Evolutionary conservation across 2,113 vertebrate genomes (phyloP).

Genomic region (Embiotoca jacksoni): DNA sequence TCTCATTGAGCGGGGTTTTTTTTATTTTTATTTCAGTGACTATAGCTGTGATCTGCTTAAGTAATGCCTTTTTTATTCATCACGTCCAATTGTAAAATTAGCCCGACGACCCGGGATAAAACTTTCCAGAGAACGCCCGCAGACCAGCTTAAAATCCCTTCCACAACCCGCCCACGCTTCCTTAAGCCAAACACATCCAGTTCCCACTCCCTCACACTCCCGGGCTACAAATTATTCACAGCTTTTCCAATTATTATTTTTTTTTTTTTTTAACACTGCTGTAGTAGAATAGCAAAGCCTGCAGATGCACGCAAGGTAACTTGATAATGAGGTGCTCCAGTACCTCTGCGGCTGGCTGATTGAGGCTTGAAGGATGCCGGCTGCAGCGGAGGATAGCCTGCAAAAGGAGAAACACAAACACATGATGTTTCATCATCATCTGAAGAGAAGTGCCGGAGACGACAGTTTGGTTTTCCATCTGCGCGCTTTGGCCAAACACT

Average conservation of each 20-base stretch:
- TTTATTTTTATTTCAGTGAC: not conserved
- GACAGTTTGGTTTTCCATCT: constrained; percentile 22
- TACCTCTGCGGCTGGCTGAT: constrained; percentile 71
- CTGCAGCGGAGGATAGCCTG: constrained; percentile 76
- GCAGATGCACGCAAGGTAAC: constrained; percentile 20
- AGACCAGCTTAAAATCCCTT: constrained; percentile 39
- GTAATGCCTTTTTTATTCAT: constrained; percentile 6
- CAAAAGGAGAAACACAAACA: constrained; percentile 31
- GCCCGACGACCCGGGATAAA: constrained; percentile 5
- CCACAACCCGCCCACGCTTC: constrained; percentile 49
- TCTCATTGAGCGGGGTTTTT: too few relatives aligned
- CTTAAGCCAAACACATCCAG: constrained; percentile 64
- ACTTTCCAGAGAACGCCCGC: constrained; percentile 34
- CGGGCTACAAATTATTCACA: constrained; percentile 63
- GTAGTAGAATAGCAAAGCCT: constrained; percentile 28
- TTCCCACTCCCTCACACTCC: constrained; percentile 52
- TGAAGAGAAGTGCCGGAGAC: constrained; percentile 23
- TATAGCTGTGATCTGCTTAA: not conserved
- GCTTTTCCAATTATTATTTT: constrained; percentile 22
- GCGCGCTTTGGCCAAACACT: constrained; percentile 14
- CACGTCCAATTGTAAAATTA: constrained; percentile 19
- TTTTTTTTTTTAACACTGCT: constrained; percentile 26
- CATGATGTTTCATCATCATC: constrained; percentile 48
- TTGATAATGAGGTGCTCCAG: constrained; percentile 29
- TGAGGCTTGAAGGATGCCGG: constrained; percentile 68